phyloP scores from a whole-genome alignment of 2,797 vertebrate species.

The Phalloptychus januarius region DNA sequence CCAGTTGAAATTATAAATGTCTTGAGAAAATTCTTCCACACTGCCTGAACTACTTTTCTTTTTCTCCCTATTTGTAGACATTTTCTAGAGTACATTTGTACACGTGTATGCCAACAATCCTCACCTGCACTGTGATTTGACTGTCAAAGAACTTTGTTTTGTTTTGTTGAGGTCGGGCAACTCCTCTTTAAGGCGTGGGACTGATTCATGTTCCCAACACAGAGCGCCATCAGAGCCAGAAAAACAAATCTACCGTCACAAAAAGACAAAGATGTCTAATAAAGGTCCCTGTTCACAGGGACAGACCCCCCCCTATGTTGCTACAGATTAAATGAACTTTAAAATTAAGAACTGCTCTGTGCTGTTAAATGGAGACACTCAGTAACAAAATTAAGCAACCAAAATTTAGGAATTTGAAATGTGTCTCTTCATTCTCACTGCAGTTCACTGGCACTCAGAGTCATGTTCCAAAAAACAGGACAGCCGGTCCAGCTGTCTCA shows the following conservation, averaged over 20 bases:
- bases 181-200: constrained; percentile 27
- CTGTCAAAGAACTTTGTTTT: constrained; percentile 45
- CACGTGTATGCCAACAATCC: not conserved
- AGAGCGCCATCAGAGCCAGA: constrained; percentile 38
- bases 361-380: constrained; percentile 2
- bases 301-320: constrained; percentile 1
- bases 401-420: constrained; percentile 69
- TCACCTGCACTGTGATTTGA: constrained; percentile 4
- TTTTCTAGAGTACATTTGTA: not conserved
- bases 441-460: constrained; percentile 30
- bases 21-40: not conserved
- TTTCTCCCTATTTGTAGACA: not conserved
- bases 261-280: constrained; percentile 13
- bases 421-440: constrained; percentile 42
- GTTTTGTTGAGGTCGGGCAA: constrained; percentile 18
- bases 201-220: constrained; percentile 44
- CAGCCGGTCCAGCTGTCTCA: constrained; percentile 55
- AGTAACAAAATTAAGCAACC: constrained; percentile 13
- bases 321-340: constrained; percentile 30
- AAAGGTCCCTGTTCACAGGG: constrained; percentile 15
- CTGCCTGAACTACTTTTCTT: not conserved
- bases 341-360: constrained; percentile 46
- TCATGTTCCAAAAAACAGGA: constrained; percentile 16
- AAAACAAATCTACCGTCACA: constrained; percentile 47
- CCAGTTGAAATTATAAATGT: not conserved